A percentile compares a stretch with the other conserved stretches of the same genome.
Conservation (phyloP, 1,140 invertebrate species). For the Ceratosolen solmsi region DNA sequence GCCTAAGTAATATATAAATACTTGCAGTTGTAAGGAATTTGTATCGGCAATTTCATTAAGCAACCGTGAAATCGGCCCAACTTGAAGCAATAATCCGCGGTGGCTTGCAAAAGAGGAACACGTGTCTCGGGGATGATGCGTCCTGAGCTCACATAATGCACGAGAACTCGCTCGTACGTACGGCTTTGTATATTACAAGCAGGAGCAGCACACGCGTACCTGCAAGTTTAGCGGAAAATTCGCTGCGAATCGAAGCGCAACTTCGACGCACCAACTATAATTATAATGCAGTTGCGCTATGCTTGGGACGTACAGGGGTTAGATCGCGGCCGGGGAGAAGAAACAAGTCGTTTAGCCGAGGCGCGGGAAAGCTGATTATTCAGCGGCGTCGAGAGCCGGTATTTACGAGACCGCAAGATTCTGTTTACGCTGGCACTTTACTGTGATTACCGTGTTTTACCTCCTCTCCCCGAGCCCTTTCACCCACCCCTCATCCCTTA, state of each 20-base stretch:
- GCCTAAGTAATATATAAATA: no score
- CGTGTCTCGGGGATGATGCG: constrained; percentile 1
- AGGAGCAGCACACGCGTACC: neutral
- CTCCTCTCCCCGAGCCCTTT: neutral
- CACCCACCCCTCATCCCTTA: neutral
- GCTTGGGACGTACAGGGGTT: neutral
- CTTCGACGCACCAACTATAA: neutral
- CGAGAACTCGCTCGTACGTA: neutral
- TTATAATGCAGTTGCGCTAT: constrained; percentile 30
- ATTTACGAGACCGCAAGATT: constrained; percentile 29
- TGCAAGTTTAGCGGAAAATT: constrained; percentile 40
- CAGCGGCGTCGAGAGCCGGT: neutral
- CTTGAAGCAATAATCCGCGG: neutral
- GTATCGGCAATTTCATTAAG: neutral
- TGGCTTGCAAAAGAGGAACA: neutral
- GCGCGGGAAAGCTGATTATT: constrained; percentile 32
- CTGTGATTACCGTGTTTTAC: constrained; percentile 7
- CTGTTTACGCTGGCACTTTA: constrained; percentile 41
- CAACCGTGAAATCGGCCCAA: neutral
- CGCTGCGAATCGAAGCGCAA: neutral
- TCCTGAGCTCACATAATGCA: neutral
- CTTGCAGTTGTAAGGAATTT: no score
- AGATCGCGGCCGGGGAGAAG: neutral
- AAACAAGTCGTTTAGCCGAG: constrained; percentile 28
- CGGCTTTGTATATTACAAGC: constrained; percentile 37